Conservation (phyloP, 2,888 invertebrate species). For the Tenthredo livida region DNA sequence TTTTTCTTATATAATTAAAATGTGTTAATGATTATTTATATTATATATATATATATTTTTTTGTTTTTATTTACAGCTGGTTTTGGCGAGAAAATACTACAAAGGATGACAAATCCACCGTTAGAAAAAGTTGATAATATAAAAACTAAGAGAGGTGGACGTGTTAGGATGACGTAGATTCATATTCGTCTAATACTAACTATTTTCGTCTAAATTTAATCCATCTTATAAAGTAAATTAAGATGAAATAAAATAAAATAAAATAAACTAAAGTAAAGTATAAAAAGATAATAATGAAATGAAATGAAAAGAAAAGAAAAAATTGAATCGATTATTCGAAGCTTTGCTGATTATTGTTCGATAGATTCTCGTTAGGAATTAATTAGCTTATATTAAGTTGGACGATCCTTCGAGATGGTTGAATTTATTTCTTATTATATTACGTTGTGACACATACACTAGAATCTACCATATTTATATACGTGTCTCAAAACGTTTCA, state of each 20-base stretch:
- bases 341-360: constrained; percentile 33
- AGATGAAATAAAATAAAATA: neutral
- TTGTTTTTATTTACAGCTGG: constrained; percentile 21
- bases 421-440: constrained; percentile 23
- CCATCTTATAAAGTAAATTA: neutral
- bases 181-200: neutral
- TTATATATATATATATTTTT: too few species aligned
- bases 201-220: neutral
- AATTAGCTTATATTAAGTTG: constrained; percentile 45
- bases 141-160: constrained; percentile 26
- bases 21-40: neutral
- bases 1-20: neutral
- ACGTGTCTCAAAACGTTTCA: constrained; percentile 30
- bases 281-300: neutral
- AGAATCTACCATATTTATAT: neutral
- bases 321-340: neutral
- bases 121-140: constrained; percentile 8
- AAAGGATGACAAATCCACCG: constrained; percentile 12
- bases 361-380: constrained; percentile 43
- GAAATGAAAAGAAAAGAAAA: neutral
- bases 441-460: neutral
- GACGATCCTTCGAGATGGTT: constrained; percentile 16
- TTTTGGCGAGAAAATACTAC: constrained; percentile 27
- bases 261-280: neutral
- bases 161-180: neutral